Evolutionary conservation across 2,113 vertebrate genomes (phyloP).

Genomic region (Corynorhinus townsendii): DNA sequence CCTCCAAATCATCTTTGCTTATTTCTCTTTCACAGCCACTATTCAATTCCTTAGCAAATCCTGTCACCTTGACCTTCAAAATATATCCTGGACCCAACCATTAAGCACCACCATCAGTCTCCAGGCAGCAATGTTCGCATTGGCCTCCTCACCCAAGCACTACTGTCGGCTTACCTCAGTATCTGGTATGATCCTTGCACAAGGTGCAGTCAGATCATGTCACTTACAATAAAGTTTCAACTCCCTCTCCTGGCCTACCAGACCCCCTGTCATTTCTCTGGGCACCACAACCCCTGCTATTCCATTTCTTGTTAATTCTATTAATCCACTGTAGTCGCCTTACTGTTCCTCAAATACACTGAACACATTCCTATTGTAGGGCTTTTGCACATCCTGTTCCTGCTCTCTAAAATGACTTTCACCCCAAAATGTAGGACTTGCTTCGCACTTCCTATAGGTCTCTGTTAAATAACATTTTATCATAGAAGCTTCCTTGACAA

Average conservation of each 20-base stretch:
- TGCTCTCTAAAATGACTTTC: not conserved
- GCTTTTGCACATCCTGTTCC: not conserved
- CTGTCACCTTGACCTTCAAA: not conserved
- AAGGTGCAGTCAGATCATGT: not conserved
- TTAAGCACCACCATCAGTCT: not conserved
- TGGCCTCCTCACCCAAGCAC: no score
- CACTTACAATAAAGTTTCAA: not conserved
- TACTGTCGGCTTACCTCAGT: not conserved
- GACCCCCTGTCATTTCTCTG: not conserved
- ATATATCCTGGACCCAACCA: not conserved
- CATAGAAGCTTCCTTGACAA: not conserved
- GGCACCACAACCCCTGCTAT: no score
- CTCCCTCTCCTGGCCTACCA: not conserved
- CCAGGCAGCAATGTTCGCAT: fast-evolving
- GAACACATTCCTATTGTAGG: not conserved
- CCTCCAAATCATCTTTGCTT: not conserved
- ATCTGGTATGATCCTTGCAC: not conserved
- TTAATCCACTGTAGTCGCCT: not conserved
- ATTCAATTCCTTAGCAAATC: not conserved
- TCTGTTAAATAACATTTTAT: not conserved
- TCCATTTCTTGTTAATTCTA: not conserved
- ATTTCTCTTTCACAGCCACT: not conserved
- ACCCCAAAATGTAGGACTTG: not conserved
- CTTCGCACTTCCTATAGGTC: not conserved
- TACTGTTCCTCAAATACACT: not conserved